Percentiles rank a stretch among this genome's conserved stretches.
Conservation (phyloP, 2,888 invertebrate species). For the Phytoseiulus persimilis region DNA sequence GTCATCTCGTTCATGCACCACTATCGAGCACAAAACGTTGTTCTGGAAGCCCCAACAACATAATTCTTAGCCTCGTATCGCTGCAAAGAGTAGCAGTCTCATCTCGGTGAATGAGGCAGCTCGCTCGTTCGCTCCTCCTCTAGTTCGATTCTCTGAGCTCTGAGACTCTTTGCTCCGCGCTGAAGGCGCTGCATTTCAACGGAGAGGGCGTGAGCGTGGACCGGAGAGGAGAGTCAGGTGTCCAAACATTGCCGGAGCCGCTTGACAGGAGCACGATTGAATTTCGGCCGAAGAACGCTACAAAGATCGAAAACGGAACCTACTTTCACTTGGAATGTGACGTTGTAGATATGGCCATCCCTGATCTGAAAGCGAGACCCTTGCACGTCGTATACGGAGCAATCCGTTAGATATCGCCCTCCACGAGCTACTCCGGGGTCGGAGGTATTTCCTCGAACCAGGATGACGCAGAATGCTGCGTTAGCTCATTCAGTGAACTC, state of each 20-base stretch:
- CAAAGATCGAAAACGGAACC: background rate
- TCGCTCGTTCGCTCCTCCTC: too few species aligned
- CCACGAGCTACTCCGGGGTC: too few species aligned
- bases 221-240: background rate
- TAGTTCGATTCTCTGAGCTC: background rate
- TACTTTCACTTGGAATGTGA: constrained; percentile 8
- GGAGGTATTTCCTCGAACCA: too few species aligned
- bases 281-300: background rate
- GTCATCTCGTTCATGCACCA: constrained; percentile 10
- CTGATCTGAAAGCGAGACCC: background rate
- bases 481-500: too few species aligned
- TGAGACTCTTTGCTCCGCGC: background rate
- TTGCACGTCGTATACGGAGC: background rate
- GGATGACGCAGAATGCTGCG: too few species aligned
- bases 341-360: constrained; percentile 23
- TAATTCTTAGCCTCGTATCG: too few species aligned
- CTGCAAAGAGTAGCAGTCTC: too few species aligned
- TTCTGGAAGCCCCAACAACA: background rate
- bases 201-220: background rate
- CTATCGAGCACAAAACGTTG: background rate
- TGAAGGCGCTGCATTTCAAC: background rate
- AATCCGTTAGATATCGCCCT: background rate
- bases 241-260: background rate
- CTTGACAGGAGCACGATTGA: background rate
- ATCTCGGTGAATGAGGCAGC: too few species aligned